phyloP scores from a whole-genome alignment of 2,113 vertebrate genomes.

The Cygnus buccinator region DNA sequence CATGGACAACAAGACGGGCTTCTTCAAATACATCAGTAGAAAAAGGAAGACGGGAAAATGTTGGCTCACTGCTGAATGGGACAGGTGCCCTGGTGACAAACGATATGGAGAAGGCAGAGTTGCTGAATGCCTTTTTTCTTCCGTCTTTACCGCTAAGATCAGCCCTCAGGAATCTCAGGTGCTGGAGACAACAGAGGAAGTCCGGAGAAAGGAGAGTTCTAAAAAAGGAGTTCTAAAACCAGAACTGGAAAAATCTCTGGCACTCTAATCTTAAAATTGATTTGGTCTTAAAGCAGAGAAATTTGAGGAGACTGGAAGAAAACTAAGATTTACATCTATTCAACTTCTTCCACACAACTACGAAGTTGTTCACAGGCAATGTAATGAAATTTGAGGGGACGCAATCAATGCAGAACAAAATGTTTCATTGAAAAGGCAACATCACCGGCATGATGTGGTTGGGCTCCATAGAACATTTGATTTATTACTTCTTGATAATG shows the following conservation, averaged over 20 bases:
- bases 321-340: background rate
- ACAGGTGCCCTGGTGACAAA: too few relatives aligned
- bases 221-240: background rate
- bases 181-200: too few relatives aligned
- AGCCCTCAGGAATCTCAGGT: too few relatives aligned
- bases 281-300: background rate
- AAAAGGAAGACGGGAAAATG: too few relatives aligned
- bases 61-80: too few relatives aligned
- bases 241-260: background rate
- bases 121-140: too few relatives aligned
- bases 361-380: background rate
- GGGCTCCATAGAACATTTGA: background rate
- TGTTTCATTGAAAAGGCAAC: background rate
- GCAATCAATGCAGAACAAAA: background rate
- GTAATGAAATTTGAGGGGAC: background rate
- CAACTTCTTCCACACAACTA: background rate
- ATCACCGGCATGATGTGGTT: background rate
- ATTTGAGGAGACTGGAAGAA: background rate
- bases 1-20: too few relatives aligned
- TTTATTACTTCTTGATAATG: background rate
- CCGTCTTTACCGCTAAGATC: too few relatives aligned
- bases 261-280: background rate
- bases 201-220: too few relatives aligned
- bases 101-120: too few relatives aligned
- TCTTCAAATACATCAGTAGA: too few relatives aligned